Evolutionary conservation across 2,797 vertebrate species (phyloP).

Genomic region (Tadarida brasiliensis): DNA sequence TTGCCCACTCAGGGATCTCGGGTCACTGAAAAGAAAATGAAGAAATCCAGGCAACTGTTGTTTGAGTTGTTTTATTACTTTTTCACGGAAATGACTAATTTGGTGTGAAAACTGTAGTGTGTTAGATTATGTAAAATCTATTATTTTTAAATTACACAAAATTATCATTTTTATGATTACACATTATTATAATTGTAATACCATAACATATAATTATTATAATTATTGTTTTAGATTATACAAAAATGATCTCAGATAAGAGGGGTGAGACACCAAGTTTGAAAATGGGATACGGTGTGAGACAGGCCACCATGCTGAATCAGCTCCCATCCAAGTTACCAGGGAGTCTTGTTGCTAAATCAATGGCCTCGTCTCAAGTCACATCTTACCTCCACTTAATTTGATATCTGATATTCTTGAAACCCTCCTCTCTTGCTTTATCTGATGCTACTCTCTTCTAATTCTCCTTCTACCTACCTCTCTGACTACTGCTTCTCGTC

Average conservation of each 20-base stretch:
- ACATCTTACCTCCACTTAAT: neutral
- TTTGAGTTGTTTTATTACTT: neutral
- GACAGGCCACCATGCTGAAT: neutral
- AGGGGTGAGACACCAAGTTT: neutral
- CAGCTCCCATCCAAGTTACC: neutral
- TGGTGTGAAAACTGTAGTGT: neutral
- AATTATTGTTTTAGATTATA: neutral
- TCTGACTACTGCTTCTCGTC: neutral
- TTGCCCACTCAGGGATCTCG: neutral
- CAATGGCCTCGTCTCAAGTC: neutral
- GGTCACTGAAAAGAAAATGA: neutral
- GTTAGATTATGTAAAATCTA: neutral
- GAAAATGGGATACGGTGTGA: neutral
- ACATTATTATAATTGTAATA: neutral
- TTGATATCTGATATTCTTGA: neutral
- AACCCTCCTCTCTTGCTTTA: neutral
- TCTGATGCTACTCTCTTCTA: neutral
- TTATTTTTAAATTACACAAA: neutral
- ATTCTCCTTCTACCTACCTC: neutral
- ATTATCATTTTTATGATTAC: neutral
- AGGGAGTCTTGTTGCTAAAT: neutral
- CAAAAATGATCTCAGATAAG: constrained; percentile 26
- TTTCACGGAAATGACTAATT: constrained; percentile 15
- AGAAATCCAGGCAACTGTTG: neutral
- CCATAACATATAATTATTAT: neutral